These are phyloP conservation scores for Eristalis tenax DNA, from an alignment of 2,888 invertebrate genomes.

Conservation along the genomic window DNA sequence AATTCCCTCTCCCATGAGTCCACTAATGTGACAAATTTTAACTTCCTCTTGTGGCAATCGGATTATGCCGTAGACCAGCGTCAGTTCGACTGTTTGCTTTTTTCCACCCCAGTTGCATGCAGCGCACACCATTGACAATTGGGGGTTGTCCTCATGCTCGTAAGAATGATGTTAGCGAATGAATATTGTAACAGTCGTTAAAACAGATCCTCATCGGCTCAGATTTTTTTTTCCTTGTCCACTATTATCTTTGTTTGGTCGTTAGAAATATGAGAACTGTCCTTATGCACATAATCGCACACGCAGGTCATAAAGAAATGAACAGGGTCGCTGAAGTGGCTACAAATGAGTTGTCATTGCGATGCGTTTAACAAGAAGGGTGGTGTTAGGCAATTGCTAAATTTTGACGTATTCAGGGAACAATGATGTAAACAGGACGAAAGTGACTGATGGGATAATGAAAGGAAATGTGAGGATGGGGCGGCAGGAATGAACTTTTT, in stretches of 20 bases:
- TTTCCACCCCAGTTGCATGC: constrained; percentile 43
- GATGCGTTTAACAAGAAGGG: constrained; percentile 56
- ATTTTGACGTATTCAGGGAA: constrained; percentile 14
- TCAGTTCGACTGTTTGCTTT: background rate
- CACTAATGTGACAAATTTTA: constrained; percentile 71
- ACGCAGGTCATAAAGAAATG: background rate
- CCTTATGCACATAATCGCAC: background rate
- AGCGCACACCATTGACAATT: constrained; percentile 7
- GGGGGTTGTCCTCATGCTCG: constrained; percentile 27
- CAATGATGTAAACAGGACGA: constrained; percentile 14
- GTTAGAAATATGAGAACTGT: constrained; percentile 29
- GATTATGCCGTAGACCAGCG: constrained; percentile 49
- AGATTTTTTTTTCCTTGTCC: constrained; percentile 32
- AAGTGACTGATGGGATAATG: constrained; percentile 3
- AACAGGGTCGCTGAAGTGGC: background rate
- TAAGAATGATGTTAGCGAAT: constrained; percentile 16
- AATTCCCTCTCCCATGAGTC: constrained; percentile 55
- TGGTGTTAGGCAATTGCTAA: constrained; percentile 43
- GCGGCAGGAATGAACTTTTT: background rate
- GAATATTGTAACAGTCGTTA: constrained; percentile 30
- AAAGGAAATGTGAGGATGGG: background rate
- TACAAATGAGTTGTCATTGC: constrained; percentile 35
- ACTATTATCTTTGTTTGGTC: constrained; percentile 16
- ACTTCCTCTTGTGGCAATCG: constrained; percentile 64
- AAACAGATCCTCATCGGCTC: constrained; percentile 27